A percentile compares a stretch with the other conserved stretches of the same genome.
Conservation (phyloP, 2,888 invertebrate genomes). For the Melanophora roralis region DNA sequence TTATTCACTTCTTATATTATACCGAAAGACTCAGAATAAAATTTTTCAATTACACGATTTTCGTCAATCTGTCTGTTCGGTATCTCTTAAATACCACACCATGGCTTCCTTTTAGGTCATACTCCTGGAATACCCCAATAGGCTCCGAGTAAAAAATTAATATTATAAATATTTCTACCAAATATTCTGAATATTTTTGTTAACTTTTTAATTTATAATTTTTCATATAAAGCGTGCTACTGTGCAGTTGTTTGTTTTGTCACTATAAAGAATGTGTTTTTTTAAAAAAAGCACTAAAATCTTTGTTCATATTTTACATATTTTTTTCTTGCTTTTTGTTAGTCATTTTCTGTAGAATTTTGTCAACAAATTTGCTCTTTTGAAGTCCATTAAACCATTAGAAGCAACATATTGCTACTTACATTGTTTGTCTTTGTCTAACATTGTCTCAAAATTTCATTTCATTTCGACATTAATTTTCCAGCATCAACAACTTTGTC, state of each 20-base stretch:
- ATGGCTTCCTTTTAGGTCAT: too few species aligned
- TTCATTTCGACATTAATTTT: constrained; percentile 19
- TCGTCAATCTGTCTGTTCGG: too few species aligned
- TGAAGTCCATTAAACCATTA: constrained; percentile 22
- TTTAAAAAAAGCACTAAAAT: constrained; percentile 1
- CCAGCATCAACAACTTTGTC: constrained; percentile 23
- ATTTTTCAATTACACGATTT: too few species aligned
- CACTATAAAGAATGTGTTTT: background rate
- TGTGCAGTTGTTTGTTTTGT: background rate
- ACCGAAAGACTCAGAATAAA: too few species aligned
- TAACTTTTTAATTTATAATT: too few species aligned
- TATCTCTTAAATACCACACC: too few species aligned
- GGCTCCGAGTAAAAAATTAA: too few species aligned
- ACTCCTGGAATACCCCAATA: too few species aligned
- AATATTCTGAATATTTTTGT: too few species aligned
- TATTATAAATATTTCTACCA: too few species aligned
- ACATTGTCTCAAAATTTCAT: background rate
- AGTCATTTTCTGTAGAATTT: background rate
- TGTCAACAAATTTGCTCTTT: constrained; percentile 15
- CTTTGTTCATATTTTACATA: background rate
- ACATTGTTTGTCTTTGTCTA: background rate
- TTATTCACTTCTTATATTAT: too few species aligned
- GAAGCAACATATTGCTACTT: constrained; percentile 37
- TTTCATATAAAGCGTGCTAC: too few species aligned
- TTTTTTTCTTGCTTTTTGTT: background rate